Base-by-base conservation (phyloP, 2,888 invertebrate genomes). In the Xestia c-nigrum region DNA sequence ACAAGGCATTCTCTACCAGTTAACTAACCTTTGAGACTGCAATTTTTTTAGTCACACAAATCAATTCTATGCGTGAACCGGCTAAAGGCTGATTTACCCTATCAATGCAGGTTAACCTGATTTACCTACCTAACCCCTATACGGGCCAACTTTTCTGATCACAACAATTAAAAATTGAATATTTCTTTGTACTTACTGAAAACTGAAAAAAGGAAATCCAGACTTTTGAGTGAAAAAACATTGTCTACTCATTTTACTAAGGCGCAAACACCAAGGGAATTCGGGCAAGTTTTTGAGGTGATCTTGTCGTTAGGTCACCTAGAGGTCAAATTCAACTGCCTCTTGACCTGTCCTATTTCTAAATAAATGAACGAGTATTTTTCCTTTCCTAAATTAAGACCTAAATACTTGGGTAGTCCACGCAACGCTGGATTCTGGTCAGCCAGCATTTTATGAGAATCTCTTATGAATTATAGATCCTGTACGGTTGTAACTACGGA, bases 401-500 rank as follows among this genome's bases (percentile, higher is more conserved):
- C 57, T 59, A 47, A 50, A 57, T 78, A 50, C 52, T 67, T 43
- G 47, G 67, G 61, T 61, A 72, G 61, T 65, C 50, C 46, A 50
- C 72, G 72, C 43, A 64, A 50, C 31, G 67, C 50, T 70, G 47
- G 65, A 61, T 78, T 78, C 78, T 74, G 59, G 73, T 76, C 84
- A 76, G 70, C 78, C 52, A 69, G 65, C 85, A 52, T 79, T 84
- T 85, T 84, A 84, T 79, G 85, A 74, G 74, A 52, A 61, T 52
- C 38, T 76, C 74, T 79, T 69, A 84, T 84, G 82, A 85, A 84
- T 84, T 85, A 84, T 85, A 74, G 74, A 84, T 78, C 57, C 24
- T 59, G 24, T 19, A 12, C 10, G 64, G 72, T 40, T 55, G 72
- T 80, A 77, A 81, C 71, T 66, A 43, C 55, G 75, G 83, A 76